phyloP scores from a whole-genome alignment of 2,888 invertebrate genomes.

The Ceramica pisi region DNA sequence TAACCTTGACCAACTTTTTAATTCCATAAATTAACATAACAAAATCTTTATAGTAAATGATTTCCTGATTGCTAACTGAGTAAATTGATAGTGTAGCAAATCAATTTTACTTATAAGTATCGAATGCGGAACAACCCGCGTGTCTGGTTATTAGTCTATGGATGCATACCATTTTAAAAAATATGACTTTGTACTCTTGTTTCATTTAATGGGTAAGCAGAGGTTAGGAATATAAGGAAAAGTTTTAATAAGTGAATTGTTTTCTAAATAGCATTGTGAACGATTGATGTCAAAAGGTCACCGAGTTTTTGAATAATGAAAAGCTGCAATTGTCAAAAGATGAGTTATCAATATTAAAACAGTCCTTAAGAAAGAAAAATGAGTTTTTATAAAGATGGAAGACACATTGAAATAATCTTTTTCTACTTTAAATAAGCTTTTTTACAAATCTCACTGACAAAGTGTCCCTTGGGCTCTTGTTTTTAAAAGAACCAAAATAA shows the following conservation, averaged over 20 bases:
- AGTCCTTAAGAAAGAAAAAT: too few relatives aligned
- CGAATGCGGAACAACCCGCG: slow-evolving; percentile 49
- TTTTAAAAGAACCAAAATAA: slow-evolving; percentile 14
- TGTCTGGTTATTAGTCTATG: slow-evolving; percentile 45
- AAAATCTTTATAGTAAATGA: slow-evolving; percentile 31
- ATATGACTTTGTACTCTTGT: slow-evolving; percentile 22
- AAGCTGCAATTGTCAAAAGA: not conserved
- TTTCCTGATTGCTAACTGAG: slow-evolving; percentile 58
- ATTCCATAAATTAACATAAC: slow-evolving; percentile 23
- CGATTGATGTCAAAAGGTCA: not conserved
- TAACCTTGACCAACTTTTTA: slow-evolving; percentile 1
- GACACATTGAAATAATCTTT: too few relatives aligned
- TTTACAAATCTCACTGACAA: slow-evolving; percentile 11
- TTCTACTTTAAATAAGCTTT: not conserved
- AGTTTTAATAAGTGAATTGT: not conserved
- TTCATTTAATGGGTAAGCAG: not conserved
- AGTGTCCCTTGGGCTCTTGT: slow-evolving; percentile 3
- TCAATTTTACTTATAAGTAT: slow-evolving; percentile 57
- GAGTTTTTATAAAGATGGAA: too few relatives aligned
- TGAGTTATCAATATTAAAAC: too few relatives aligned
- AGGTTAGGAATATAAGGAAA: not conserved
- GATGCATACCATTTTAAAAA: slow-evolving; percentile 40
- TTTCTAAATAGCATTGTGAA: too few relatives aligned
- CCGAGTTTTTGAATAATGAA: too few relatives aligned
- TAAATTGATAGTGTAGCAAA: slow-evolving; percentile 59